Evolutionary conservation across 2,113 vertebrate species (phyloP).

Genomic region (Parus major): DNA sequence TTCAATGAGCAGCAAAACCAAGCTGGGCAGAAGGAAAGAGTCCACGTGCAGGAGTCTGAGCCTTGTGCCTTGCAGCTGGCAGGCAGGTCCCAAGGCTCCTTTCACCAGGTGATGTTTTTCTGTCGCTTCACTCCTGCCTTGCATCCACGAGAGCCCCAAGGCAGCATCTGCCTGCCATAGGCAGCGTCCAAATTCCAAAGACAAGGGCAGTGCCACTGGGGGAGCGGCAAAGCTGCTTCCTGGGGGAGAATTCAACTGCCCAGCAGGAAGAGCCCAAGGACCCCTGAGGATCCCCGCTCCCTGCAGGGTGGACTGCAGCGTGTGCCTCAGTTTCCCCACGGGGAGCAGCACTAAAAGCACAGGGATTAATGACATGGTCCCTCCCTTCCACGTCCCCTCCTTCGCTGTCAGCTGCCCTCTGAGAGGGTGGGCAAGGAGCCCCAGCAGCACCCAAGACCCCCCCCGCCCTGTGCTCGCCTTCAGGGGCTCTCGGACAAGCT

Average conservation of each 20-base stretch:
- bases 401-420: not conserved
- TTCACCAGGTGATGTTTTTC: not conserved
- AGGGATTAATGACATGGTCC: not conserved
- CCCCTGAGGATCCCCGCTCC: rapidly evolving
- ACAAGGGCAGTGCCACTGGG: not conserved
- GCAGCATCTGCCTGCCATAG: not conserved
- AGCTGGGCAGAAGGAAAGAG: not conserved
- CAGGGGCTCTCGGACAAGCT: not conserved
- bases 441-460: not conserved
- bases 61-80: not conserved
- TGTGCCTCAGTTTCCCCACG: not conserved
- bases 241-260: not conserved
- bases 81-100: not conserved
- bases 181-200: rapidly evolving
- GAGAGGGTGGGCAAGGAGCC: not conserved
- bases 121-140: not conserved
- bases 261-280: not conserved
- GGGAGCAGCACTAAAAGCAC: not conserved
- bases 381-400: rapidly evolving
- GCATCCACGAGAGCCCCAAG: not conserved
- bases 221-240: not conserved
- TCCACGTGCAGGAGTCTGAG: not conserved
- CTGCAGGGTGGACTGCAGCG: rapidly evolving
- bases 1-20: not conserved
- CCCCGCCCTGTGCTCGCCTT: rapidly evolving